Percentiles rank a stretch among this genome's conserved stretches.
These are phyloP conservation scores for Actinernus sp. DNA, from an alignment of 92 coral and sea anemone species.

Conservation along the genomic window DNA sequence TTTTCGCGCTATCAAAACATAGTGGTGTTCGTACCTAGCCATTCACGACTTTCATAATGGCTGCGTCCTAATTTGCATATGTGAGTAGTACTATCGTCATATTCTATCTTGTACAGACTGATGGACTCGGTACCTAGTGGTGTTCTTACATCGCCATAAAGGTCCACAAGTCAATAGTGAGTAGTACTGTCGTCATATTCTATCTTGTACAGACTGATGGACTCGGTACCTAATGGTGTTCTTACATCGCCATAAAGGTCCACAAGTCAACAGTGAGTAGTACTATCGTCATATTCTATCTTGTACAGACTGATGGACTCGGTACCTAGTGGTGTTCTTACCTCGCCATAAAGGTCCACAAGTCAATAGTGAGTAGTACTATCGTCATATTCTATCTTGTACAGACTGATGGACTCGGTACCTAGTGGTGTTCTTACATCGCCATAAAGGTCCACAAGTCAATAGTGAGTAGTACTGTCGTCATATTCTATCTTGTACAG, in stretches of 20 bases:
- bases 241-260: constrained; percentile 95
- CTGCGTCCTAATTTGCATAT: constrained; percentile 88
- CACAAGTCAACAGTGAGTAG: constrained; percentile 83
- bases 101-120: not conserved
- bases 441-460: constrained; percentile 95
- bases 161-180: constrained; percentile 91
- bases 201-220: not conserved
- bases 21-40: constrained; percentile 77
- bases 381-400: too few relatives aligned
- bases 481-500: too few relatives aligned
- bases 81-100: constrained; percentile 66
- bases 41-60: too few relatives aligned
- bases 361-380: constrained; percentile 74
- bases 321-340: constrained; percentile 28
- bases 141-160: constrained; percentile 95
- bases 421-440: too few relatives aligned
- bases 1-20: too few relatives aligned
- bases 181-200: constrained; percentile 45
- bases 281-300: too few relatives aligned
- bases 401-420: not conserved
- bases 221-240: too few relatives aligned
- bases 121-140: too few relatives aligned
- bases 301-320: not conserved
- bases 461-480: constrained; percentile 60
- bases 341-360: constrained; percentile 98